Evolutionary conservation across 2,113 vertebrate genomes (phyloP), one percentile per base, ranked within the genome.

Genomic region (Potamarius usumacintae): DNA sequence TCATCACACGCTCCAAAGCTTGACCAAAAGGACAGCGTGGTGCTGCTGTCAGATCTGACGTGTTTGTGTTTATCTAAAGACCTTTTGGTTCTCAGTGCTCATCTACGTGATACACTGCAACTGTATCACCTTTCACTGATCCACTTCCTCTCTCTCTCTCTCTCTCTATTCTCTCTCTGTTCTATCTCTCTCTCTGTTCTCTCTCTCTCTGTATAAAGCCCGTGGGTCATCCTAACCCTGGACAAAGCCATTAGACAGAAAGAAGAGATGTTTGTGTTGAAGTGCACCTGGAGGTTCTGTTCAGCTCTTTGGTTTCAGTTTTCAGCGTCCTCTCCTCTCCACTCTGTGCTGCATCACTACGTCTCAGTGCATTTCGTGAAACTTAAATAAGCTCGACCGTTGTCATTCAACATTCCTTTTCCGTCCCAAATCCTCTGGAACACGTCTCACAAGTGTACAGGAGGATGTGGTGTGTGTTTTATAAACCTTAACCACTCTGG

Each of bases 31-130:
- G 86, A 27, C 18, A 53, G 62, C 25, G 60, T 30, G 25, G 25
- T 50, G 17, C 79, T 78, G 55, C 57, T 60, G 69, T 78, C 80
- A 83, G 80, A 82, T 83, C 71, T 17, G 71, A 87, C 30, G 2
- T 84, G 85, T 62, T 42, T 50, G 9, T 88, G 86, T 84, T 90
- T 86, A 80, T 88, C 86, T 83, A 79, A 79, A 86, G 84, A 34
- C 79, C 86, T 90, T 90, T 87, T 87, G 89, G 89, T 77, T 87
- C 55, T 62, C 17, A n/a, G 58, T 63, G 63, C 42, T 87, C 76
- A 17, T 87, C 62, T 22, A 82, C 55, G 60, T 85, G 83, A 82
- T 50, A 67, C 50, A 6, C 55, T 12, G 27, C n/a, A n/a, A 67
- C 67, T 25, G n/a, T 72, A 85, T 85, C 82, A 67, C 30, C 77